Evolutionary conservation across 2,888 invertebrate genomes (phyloP).

Genomic region (Brassicogethes aeneus): DNA sequence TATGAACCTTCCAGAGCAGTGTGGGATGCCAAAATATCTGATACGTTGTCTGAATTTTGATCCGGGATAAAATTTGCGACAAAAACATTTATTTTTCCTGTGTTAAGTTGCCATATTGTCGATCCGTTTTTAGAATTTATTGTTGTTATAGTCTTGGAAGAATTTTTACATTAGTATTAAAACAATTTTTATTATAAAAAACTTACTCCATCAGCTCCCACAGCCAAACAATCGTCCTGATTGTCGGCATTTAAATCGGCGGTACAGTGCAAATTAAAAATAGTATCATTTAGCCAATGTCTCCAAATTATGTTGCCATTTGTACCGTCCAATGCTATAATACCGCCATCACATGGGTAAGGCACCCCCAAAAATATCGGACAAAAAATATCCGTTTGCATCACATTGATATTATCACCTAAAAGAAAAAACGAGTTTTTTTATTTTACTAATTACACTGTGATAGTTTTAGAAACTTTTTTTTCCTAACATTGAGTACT

Average conservation of each 20-base stretch:
- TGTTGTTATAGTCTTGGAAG: constrained; percentile 49
- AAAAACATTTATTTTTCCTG: constrained; percentile 49
- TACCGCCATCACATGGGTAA: constrained; percentile 63
- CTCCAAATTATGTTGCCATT: constrained; percentile 67
- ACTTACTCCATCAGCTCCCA: constrained; percentile 61
- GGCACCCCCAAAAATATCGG: constrained; percentile 58
- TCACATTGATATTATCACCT: constrained; percentile 47
- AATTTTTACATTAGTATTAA: neutral
- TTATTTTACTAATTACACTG: too few relatives aligned
- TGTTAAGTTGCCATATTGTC: constrained; percentile 53
- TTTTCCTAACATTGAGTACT: too few relatives aligned
- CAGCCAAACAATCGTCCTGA: constrained; percentile 61
- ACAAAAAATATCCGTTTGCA: constrained; percentile 51
- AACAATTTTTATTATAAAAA: neutral
- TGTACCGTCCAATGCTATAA: constrained; percentile 64
- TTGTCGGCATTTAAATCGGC: constrained; percentile 62
- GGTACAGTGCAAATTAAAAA: constrained; percentile 64
- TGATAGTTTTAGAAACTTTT: too few relatives aligned
- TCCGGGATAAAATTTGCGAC: constrained; percentile 64
- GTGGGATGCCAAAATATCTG: constrained; percentile 64
- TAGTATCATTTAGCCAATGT: constrained; percentile 61
- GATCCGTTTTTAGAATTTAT: constrained; percentile 59
- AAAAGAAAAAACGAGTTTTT: too few relatives aligned
- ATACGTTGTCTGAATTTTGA: constrained; percentile 57
- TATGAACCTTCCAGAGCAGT: constrained; percentile 35